Evolutionary conservation across 1,140 invertebrate species (phyloP).

Genomic region (Acromyrmex heyeri): DNA sequence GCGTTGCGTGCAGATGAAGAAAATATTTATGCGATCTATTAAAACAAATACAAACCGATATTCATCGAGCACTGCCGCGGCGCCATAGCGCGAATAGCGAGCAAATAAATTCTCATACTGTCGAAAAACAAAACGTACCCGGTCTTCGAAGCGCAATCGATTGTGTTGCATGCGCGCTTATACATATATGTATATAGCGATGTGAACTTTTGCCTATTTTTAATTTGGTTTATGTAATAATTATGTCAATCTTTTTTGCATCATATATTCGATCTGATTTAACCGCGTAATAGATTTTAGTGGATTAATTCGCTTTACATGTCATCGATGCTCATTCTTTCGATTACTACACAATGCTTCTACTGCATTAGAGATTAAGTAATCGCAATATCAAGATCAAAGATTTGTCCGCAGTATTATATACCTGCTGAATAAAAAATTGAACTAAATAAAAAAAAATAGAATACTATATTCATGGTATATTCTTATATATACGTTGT

Average conservation of each 20-base stretch:
- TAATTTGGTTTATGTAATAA: slow-evolving; percentile 22
- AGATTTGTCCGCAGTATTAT: background rate
- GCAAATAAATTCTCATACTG: slow-evolving; percentile 52
- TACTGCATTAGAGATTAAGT: slow-evolving; percentile 13
- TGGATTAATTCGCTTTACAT: slow-evolving; percentile 9
- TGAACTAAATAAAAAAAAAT: background rate
- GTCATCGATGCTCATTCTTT: slow-evolving; percentile 12
- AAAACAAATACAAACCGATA: slow-evolving; percentile 46
- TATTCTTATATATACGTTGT: background rate
- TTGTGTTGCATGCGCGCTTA: background rate
- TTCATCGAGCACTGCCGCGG: background rate
- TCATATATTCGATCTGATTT: background rate
- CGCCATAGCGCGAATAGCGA: slow-evolving; percentile 6
- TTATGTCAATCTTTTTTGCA: background rate
- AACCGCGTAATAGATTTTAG: background rate
- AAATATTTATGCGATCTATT: slow-evolving; percentile 60
- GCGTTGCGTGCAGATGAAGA: slow-evolving; percentile 31
- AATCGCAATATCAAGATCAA: background rate
- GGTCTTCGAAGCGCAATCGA: slow-evolving; percentile 14
- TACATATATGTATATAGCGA: background rate
- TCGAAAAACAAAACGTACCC: slow-evolving; percentile 33
- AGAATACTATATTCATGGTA: background rate
- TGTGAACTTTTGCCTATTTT: background rate
- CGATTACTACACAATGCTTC: slow-evolving; percentile 5
- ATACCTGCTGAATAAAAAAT: background rate